Evolutionary conservation across 2,888 invertebrate species (phyloP), one percentile per base, ranked within the genome.

Genomic region (Epinotia ramella): DNA sequence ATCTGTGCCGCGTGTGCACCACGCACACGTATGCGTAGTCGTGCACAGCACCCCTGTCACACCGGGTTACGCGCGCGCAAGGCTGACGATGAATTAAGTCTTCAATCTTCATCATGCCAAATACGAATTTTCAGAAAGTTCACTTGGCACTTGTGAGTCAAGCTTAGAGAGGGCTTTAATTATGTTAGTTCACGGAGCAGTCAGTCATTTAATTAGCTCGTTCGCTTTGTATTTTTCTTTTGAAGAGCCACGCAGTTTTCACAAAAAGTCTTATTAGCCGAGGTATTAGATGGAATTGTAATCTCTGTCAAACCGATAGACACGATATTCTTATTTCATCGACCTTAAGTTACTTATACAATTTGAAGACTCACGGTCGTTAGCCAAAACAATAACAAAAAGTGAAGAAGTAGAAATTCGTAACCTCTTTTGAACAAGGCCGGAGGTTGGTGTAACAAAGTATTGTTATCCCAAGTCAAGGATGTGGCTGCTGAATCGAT

Each of bases 361-460:
- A 53, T 65, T 49, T 65, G 65, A 66, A 56, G 66, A 66, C 53
- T 69, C 69, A 69, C 69, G 46, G 69, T 60, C 69, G 13, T 60
- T n/a, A 69, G 59, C 24, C 59, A 18, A 69, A 69, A 46, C 46
- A 59, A 46, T 28, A 56, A 46, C 56, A 73, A 73, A 72, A 73
- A 75, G 33, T 40, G 59, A 57, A 68, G 63, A 73, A 64, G 24
- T 65, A 75, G 75, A 75, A 75, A 75, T 71, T 75, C 24, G 65
- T 75, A 75, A 75, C 75, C 75, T 75, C 70, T 75, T 70, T 72
- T 65, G 49, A 66, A 65, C 53, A 70, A 75, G 75, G 75, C 59
- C 70, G 33, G 13, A 53, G 65, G 20, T 49, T 64, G 18, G 60
- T 46, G 71, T 65, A 66, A 75, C 60, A 49, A 70, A 53, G 49